A percentile compares a stretch with the other conserved stretches of the same genome.
Evolutionary conservation across 2,797 vertebrate species (phyloP).

Genomic region (Cephalopachus bancanus): DNA sequence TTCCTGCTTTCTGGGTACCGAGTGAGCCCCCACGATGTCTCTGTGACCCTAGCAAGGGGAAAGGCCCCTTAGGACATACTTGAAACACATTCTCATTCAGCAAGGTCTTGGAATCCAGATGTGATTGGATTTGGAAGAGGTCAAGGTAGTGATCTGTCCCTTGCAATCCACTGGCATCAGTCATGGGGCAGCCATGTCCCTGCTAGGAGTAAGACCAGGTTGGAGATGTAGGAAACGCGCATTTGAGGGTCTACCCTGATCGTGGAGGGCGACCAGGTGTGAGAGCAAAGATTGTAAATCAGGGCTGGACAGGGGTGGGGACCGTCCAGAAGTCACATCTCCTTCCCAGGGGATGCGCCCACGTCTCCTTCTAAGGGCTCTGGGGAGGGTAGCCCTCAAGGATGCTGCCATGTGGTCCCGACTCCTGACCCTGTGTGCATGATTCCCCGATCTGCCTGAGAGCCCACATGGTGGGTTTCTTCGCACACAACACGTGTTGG

Average conservation of each 20-base stretch:
- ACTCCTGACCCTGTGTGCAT: not conserved
- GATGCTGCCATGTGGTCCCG: not conserved
- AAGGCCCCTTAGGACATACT: not conserved
- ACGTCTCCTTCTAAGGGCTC: not conserved
- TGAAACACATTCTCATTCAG: slow-evolving; percentile 11
- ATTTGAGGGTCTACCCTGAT: not conserved
- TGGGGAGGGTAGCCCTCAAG: not conserved
- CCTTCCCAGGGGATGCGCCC: not conserved
- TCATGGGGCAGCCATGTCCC: not conserved
- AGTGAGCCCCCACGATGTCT: not conserved
- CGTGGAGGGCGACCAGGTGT: not conserved
- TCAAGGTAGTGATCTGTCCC: not conserved
- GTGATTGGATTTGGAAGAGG: slow-evolving; percentile 49
- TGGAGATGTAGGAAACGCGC: not conserved
- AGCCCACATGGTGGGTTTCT: not conserved
- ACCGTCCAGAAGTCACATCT: not conserved
- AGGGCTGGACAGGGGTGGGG: rapidly evolving
- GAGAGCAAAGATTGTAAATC: not conserved
- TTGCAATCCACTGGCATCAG: not conserved
- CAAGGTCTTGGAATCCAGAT: not conserved
- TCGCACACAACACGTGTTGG: not conserved
- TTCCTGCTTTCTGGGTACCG: not conserved
- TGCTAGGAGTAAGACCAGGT: not conserved
- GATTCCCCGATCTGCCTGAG: not conserved
- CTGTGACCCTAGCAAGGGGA: not conserved